phyloP scores from a whole-genome alignment of 2,113 vertebrate genomes.

The Apodemus sylvaticus region DNA sequence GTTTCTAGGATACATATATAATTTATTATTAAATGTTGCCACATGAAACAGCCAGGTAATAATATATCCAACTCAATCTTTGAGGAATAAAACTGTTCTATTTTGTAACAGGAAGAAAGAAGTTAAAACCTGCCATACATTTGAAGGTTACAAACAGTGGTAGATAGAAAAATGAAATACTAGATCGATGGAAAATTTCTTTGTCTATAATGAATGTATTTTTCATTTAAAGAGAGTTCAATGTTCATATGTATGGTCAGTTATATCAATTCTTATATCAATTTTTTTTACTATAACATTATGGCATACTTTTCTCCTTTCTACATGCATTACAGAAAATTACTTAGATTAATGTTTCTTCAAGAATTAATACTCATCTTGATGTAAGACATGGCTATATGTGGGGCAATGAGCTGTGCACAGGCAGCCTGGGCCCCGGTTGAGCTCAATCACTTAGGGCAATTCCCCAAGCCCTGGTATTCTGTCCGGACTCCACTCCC shows the following conservation, averaged over 20 bases:
- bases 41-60: background rate
- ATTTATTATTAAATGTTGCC: constrained; percentile 14
- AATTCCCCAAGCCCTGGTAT: too few relatives aligned
- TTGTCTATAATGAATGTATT: background rate
- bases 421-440: too few relatives aligned
- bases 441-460: too few relatives aligned
- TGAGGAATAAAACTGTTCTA: background rate
- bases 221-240: background rate
- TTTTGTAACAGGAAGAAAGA: background rate
- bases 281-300: background rate
- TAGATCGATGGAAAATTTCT: background rate
- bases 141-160: background rate
- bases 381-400: background rate
- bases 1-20: background rate
- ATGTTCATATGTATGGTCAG: background rate
- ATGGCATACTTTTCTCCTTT: too few relatives aligned
- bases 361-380: background rate
- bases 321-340: background rate
- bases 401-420: too few relatives aligned
- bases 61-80: background rate
- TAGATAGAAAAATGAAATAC: background rate
- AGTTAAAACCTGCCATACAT: constrained; percentile 16
- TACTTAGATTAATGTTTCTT: constrained; percentile 7
- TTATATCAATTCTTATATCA: background rate
- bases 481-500: too few relatives aligned